Evolutionary conservation across 2,113 vertebrate genomes (phyloP).

Genomic region (Ursus arctos): DNA sequence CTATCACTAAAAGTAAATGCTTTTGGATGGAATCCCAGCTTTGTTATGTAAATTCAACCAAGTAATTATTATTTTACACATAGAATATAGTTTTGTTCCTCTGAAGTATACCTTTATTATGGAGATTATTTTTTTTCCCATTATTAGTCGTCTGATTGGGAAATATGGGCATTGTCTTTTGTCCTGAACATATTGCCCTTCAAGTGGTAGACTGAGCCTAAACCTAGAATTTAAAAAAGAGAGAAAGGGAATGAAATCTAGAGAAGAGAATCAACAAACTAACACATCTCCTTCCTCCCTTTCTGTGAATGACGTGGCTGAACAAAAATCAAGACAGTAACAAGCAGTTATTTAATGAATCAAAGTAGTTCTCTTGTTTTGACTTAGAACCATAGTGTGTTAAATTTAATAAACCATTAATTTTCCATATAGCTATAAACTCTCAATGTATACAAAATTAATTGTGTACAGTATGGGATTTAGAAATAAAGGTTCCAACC

Average conservation of each 20-base stretch:
- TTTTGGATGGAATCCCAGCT: not conserved
- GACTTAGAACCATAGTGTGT: not conserved
- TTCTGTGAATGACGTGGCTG: not conserved
- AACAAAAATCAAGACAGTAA: constrained; percentile 11
- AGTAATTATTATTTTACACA: not conserved
- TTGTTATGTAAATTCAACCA: not conserved
- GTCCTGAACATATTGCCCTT: not conserved
- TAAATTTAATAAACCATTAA: constrained; percentile 39
- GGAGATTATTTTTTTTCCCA: not conserved
- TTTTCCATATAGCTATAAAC: constrained; percentile 36
- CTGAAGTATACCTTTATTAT: not conserved
- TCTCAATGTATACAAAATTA: not conserved
- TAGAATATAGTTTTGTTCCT: not conserved
- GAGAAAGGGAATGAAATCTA: not conserved
- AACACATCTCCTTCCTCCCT: not conserved
- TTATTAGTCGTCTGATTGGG: not conserved
- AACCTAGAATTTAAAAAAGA: not conserved
- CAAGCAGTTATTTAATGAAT: constrained; percentile 47
- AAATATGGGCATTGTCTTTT: not conserved
- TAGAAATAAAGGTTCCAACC: not conserved
- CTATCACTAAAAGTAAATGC: not conserved
- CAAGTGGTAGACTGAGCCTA: not conserved
- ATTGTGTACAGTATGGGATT: not conserved
- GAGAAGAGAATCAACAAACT: not conserved
- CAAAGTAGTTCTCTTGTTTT: constrained; percentile 1